Evolutionary conservation across 2,113 vertebrate genomes (phyloP).

Genomic region (Brachirus orientalis): DNA sequence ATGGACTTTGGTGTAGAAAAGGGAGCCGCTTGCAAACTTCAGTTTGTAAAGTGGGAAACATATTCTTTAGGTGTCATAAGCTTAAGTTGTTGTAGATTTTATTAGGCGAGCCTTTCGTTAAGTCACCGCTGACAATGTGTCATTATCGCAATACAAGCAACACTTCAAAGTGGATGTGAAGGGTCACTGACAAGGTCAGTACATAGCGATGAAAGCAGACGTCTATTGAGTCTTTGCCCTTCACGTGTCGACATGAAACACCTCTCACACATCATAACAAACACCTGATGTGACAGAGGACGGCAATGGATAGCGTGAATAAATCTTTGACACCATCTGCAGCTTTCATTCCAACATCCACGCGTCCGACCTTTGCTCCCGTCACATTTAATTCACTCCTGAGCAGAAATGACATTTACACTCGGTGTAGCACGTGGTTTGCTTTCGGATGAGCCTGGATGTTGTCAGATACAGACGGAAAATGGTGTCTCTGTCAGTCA

Average conservation of each 20-base stretch:
- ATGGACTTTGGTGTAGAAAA: no score
- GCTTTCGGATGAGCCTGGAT: no score
- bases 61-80: no score
- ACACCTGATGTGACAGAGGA: conserved; percentile 41
- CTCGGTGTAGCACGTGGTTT: background rate
- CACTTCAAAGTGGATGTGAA: conserved; percentile 6
- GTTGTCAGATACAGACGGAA: background rate
- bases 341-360: conserved; percentile 22
- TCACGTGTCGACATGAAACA: conserved; percentile 44
- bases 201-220: background rate
- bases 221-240: conserved; percentile 10
- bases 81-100: no score
- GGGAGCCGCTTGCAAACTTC: no score
- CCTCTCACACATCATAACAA: conserved; percentile 36
- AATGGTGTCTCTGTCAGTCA: conserved; percentile 48
- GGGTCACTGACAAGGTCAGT: conserved; percentile 37
- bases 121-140: no score
- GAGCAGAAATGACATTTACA: conserved; percentile 18
- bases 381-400: conserved; percentile 4
- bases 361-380: conserved; percentile 23
- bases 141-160: no score
- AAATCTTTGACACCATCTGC: conserved; percentile 14
- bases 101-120: no score
- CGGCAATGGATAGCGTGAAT: background rate
- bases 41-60: no score